Evolutionary conservation across 37 sponge, comb jelly and placozoan genomes (phyloP).

Genomic region (Spongilla lacustris): DNA sequence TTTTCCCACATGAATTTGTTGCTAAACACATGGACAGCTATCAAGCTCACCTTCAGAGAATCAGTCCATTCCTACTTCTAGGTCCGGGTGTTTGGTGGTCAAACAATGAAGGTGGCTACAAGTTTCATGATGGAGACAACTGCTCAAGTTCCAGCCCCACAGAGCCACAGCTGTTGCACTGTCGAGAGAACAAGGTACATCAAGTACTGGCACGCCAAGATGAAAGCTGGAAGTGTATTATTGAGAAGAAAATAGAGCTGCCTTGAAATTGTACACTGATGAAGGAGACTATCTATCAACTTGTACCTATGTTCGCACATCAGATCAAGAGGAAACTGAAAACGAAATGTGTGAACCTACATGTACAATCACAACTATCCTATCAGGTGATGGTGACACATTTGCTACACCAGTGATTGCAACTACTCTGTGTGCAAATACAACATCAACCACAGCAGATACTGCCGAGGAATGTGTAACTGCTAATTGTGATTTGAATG

Average conservation of each 20-base stretch:
- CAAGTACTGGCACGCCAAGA: not conserved
- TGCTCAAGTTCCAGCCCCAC: not conserved
- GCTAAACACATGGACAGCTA: constrained; percentile 3
- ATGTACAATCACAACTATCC: not conserved
- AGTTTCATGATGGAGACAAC: constrained; percentile 13
- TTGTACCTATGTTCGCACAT: not conserved
- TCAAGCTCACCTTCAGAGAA: constrained; percentile 35
- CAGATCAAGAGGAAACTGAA: not conserved
- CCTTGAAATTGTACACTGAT: not conserved
- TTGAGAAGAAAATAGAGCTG: not conserved
- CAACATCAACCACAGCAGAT: not conserved
- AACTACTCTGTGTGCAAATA: not conserved
- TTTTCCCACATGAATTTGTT: not conserved
- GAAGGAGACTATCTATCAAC: not conserved
- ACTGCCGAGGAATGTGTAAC: not conserved
- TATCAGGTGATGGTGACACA: not conserved
- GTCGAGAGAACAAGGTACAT: not conserved
- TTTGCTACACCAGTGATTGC: not conserved
- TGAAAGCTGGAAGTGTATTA: not conserved
- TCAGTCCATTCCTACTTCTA: constrained; percentile 10
- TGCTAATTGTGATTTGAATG: not conserved
- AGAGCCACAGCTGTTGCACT: constrained; percentile 29
- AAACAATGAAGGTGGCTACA: not conserved
- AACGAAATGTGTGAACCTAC: not conserved
- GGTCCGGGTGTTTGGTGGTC: constrained; percentile 35